Evolutionary conservation across 2,113 vertebrate genomes (phyloP), one percentile per base, ranked within the genome.

Genomic region (Cheilinus undulatus): DNA sequence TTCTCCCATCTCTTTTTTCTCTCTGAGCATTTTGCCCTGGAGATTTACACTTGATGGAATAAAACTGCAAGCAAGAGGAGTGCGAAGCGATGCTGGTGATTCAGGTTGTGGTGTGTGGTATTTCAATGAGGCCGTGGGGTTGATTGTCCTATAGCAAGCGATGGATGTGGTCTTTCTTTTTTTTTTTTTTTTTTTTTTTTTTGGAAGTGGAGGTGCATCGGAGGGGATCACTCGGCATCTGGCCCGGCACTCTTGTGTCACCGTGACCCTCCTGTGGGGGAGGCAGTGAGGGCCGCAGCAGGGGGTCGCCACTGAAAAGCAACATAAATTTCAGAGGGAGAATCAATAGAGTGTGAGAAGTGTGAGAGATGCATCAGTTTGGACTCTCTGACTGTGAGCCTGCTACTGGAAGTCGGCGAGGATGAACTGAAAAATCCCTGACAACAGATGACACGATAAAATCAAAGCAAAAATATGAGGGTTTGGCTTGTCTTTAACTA

Each of bases 191-290:
- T 34, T 34, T 34, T 34, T 10, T 93, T 89, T 17, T 93, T 89
- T 77, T 86, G 84, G 86, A 92, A 89, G 64, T 65, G 49, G 92
- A 93, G 88, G 76, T 79, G 83, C 79, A 84, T 87, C 81, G 56
- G 84, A 76, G 92, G 91, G 87, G 93, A 94, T 91, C 92, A 92
- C 88, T 82, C 86, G 88, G 86, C 93, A 94, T 93, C 93, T 91
- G 89, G 86, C 82, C 85, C 92, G 94, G 88, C 90, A 88, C 89
- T 91, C 93, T 95, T 93, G 81, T 94, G 94, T 95, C 88, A 82
- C 86, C 63, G 63, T 90, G 92, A 93, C 91, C 89, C 89, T 15
- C 70, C 67, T 72, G 91, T 86, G 87, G 90, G 83, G 80, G 86
- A 90, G 88, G 90, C 92, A 90, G 93, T 89, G 91, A 93, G 27